These are phyloP conservation scores for Virgularia gustaviana DNA, from an alignment of 92 coral and sea anemone genomes.

Conservation along the genomic window DNA sequence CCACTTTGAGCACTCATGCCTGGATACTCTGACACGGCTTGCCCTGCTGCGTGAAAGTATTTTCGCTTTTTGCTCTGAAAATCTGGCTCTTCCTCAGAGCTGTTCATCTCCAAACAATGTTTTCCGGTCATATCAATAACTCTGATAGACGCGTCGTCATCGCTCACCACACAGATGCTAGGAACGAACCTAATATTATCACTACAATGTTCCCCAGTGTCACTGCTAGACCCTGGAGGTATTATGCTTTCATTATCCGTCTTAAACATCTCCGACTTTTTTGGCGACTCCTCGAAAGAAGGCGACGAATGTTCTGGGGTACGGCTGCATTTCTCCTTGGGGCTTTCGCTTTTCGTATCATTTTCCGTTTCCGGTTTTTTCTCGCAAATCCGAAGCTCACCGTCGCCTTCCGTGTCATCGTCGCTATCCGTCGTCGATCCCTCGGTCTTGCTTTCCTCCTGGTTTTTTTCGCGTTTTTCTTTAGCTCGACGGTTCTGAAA, in stretches of 20 bases:
- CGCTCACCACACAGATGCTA: no score
- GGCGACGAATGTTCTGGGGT: no score
- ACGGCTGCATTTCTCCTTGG: neutral
- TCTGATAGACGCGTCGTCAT: no score
- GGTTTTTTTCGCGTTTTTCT: conserved; percentile 54
- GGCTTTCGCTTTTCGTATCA: neutral
- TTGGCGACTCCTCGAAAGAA: no score
- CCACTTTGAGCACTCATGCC: neutral
- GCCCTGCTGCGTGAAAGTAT: neutral
- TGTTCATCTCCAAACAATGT: no score
- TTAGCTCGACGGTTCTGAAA: conserved; percentile 84
- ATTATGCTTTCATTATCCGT: no score
- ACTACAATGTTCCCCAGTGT: neutral
- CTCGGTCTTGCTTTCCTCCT: conserved; percentile 25
- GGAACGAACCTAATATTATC: no score
- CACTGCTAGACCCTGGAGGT: neutral
- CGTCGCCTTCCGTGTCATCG: conserved; percentile 21
- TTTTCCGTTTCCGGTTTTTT: conserved; percentile 14
- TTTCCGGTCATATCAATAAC: no score
- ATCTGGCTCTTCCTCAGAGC: no score
- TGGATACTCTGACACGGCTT: neutral
- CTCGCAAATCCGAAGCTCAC: neutral
- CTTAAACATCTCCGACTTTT: no score
- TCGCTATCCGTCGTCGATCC: conserved; percentile 5
- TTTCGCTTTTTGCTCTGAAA: neutral